Evolutionary conservation across 2,888 invertebrate genomes (phyloP).

Genomic region (Nymphalis polychloros): DNA sequence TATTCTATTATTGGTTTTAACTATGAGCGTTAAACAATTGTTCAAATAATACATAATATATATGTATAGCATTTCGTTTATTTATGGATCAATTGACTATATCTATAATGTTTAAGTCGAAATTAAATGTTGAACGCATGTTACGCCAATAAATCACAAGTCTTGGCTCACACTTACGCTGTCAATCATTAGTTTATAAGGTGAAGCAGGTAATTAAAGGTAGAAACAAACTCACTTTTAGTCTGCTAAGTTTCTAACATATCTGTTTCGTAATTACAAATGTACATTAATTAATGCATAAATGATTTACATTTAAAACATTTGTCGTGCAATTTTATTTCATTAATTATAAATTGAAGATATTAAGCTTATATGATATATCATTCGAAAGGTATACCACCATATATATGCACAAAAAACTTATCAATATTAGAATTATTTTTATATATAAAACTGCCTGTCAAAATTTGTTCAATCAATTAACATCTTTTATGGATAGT

Average conservation of each 20-base stretch:
- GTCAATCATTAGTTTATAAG: conserved; percentile 28
- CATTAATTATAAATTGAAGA: too few relatives aligned
- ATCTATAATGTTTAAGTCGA: neutral
- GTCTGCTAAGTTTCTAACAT: neutral
- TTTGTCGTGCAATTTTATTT: too few relatives aligned
- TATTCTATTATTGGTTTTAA: too few relatives aligned
- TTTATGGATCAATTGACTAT: neutral
- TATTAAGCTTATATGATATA: too few relatives aligned
- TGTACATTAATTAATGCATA: neutral
- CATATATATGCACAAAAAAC: too few relatives aligned
- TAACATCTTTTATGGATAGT: too few relatives aligned
- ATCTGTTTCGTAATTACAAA: neutral
- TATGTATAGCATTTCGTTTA: neutral
- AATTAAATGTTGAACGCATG: neutral
- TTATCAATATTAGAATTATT: too few relatives aligned
- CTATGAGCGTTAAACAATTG: neutral
- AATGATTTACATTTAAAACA: neutral
- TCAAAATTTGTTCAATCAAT: too few relatives aligned
- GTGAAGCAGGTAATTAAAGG: conserved; percentile 21
- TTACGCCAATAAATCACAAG: conserved; percentile 8
- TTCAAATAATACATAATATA: neutral
- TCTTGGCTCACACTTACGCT: conserved; percentile 25
- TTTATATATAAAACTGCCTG: too few relatives aligned
- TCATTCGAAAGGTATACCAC: too few relatives aligned
- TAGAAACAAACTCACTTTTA: conserved; percentile 11